Conservation (phyloP, 2,888 invertebrate species). For the Polydrusus cervinus region DNA sequence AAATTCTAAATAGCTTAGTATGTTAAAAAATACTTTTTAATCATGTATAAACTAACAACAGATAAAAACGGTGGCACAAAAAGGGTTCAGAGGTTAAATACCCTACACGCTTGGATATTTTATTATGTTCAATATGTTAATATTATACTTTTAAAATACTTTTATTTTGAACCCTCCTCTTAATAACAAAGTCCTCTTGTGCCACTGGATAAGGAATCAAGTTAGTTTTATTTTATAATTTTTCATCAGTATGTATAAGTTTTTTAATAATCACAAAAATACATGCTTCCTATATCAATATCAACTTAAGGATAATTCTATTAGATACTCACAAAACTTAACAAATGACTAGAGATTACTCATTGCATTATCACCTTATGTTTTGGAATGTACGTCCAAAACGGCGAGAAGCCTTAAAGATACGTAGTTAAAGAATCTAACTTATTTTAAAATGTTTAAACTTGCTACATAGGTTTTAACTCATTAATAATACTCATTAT, state of each 20-base stretch:
- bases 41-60: too few species aligned
- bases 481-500: neutral
- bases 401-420: slow-evolving; percentile 4
- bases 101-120: too few species aligned
- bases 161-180: too few species aligned
- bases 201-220: too few species aligned
- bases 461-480: neutral
- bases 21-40: too few species aligned
- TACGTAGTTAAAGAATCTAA: neutral
- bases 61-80: too few species aligned
- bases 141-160: too few species aligned
- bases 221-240: neutral
- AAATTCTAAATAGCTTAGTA: too few species aligned
- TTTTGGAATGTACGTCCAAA: slow-evolving; percentile 20
- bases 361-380: slow-evolving; percentile 29
- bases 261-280: neutral
- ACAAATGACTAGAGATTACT: slow-evolving; percentile 34
- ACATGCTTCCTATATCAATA: slow-evolving; percentile 7
- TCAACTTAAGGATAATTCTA: slow-evolving; percentile 24
- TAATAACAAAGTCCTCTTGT: too few species aligned
- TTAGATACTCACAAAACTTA: slow-evolving; percentile 26
- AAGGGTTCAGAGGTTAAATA: too few species aligned
- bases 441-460: slow-evolving; percentile 1
- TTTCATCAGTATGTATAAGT: neutral
- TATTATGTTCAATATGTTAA: too few species aligned